Percentiles rank a stretch among this genome's conserved stretches.
Conservation (phyloP, 2,888 invertebrate genomes). For the Fabriciana adippe region DNA sequence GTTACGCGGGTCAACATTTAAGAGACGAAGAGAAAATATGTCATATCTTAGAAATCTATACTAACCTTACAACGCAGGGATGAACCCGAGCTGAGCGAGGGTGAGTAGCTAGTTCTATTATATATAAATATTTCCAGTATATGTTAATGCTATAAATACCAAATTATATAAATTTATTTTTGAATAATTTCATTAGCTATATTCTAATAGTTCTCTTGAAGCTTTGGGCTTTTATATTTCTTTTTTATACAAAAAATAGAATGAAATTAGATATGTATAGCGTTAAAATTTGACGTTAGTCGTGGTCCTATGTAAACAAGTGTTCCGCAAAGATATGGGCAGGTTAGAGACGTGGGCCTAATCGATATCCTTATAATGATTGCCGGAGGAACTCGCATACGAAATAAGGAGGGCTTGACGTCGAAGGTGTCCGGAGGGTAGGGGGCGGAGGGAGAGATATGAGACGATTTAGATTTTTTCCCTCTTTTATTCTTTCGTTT, state of each 20-base stretch:
- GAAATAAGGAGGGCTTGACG: conserved; percentile 82
- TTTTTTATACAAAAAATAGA: not conserved
- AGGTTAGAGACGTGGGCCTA: conserved; percentile 79
- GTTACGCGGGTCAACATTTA: too few relatives aligned
- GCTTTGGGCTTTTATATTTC: not conserved
- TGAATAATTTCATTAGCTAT: too few relatives aligned
- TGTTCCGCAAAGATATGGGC: conserved; percentile 76
- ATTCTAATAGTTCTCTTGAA: too few relatives aligned
- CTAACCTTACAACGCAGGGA: too few relatives aligned
- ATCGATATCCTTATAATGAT: conserved; percentile 84
- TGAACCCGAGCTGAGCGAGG: too few relatives aligned
- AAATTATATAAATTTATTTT: too few relatives aligned
- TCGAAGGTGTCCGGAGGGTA: conserved; percentile 67
- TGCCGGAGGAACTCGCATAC: conserved; percentile 83
- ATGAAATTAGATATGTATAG: conserved; percentile 10
- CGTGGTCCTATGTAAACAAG: conserved; percentile 65
- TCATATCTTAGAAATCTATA: too few relatives aligned
- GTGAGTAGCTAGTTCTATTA: too few relatives aligned
- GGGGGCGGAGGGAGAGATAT: conserved; percentile 68
- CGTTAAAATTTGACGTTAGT: conserved; percentile 20
- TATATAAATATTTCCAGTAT: too few relatives aligned
- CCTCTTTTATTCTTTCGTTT: conserved; percentile 82
- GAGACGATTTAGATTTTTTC: conserved; percentile 83
- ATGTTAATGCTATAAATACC: too few relatives aligned
- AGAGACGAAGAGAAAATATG: too few relatives aligned